Conservation (phyloP, 2,888 invertebrate species). For the Cyaniris semiargus region DNA sequence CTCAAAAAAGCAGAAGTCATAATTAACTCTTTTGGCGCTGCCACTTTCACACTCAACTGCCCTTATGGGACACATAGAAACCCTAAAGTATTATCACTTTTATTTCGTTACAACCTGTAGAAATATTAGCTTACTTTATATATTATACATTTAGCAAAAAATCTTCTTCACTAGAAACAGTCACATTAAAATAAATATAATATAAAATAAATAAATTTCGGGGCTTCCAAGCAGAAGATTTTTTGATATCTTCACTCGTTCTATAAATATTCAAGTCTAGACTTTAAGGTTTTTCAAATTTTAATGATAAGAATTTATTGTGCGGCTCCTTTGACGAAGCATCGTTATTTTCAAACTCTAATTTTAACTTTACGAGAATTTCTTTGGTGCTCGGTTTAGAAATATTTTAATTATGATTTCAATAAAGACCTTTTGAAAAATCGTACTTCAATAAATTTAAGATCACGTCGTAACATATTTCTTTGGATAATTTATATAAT, state of each 20-base stretch:
- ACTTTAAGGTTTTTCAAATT: neutral
- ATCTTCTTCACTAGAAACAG: neutral
- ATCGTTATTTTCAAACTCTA: constrained; percentile 16
- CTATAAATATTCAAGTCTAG: neutral
- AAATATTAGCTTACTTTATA: no score
- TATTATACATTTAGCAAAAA: no score
- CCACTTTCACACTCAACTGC: no score
- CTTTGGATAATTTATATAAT: neutral
- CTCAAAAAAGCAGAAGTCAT: no score
- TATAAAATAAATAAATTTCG: neutral
- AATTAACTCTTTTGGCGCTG: no score
- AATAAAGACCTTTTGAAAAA: neutral
- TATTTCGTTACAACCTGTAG: no score
- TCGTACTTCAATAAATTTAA: neutral
- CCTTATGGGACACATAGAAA: no score
- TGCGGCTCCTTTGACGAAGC: neutral
- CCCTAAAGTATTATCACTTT: no score
- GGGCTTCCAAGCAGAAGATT: neutral
- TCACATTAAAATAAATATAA: neutral
- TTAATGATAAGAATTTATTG: constrained; percentile 4
- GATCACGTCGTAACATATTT: neutral
- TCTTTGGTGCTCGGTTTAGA: constrained; percentile 3
- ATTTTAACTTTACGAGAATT: neutral
- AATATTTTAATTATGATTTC: neutral
- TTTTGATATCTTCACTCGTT: neutral